Conservation (phyloP, 2,113 vertebrate genomes). For the Pan paniscus region DNA sequence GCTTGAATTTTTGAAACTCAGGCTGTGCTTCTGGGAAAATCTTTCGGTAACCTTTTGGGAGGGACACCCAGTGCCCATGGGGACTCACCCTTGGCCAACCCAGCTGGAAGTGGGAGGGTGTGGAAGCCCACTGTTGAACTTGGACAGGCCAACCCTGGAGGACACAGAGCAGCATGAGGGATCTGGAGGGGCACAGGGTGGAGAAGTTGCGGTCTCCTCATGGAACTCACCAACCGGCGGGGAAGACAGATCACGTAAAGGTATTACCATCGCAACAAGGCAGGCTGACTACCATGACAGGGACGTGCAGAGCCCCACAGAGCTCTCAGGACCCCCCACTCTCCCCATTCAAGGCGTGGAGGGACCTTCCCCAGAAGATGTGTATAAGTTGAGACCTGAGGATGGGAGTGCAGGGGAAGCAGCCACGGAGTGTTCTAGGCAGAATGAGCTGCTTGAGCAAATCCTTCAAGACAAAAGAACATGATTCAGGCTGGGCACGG, state of each 20-base stretch:
- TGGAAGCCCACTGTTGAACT: background rate
- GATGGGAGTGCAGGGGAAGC: background rate
- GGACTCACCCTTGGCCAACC: background rate
- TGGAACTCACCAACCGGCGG: background rate
- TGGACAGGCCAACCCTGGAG: background rate
- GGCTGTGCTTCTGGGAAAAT: constrained; percentile 5
- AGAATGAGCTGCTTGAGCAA: background rate
- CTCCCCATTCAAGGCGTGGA: too few species aligned
- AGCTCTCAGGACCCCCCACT: background rate
- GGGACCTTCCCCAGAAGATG: background rate
- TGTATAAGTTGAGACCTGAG: background rate
- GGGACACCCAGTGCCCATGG: background rate
- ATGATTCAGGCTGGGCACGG: too few species aligned
- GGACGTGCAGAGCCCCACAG: background rate
- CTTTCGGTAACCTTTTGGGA: background rate
- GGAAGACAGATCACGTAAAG: background rate
- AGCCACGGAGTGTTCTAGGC: background rate
- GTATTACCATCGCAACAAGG: background rate
- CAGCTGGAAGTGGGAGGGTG: background rate
- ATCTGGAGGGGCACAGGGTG: background rate
- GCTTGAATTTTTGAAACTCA: background rate
- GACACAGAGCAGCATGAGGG: background rate
- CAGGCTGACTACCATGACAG: background rate
- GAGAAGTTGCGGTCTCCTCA: background rate
- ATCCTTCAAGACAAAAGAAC: background rate